Evolutionary conservation across 2,888 invertebrate genomes (phyloP).

Genomic region (Tanaodytes sp.): DNA sequence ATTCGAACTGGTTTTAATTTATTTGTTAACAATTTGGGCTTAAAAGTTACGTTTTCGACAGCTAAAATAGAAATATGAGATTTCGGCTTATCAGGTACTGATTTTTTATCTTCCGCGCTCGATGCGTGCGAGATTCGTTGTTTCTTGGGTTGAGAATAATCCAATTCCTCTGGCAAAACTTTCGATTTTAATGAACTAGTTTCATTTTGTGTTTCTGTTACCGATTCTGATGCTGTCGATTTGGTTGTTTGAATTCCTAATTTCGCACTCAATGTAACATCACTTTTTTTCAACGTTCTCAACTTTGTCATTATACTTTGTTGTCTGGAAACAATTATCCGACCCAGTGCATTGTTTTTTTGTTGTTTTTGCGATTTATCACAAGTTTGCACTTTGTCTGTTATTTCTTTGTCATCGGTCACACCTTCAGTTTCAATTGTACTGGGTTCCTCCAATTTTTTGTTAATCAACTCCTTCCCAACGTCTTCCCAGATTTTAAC

Average conservation of each 20-base stretch:
- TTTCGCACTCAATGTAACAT: neutral
- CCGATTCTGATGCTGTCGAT: neutral
- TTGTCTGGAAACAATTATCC: neutral
- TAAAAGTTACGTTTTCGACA: neutral
- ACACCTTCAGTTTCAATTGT: no score
- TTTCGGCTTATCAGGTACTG: neutral
- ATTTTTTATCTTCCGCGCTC: neutral
- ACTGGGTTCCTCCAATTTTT: no score
- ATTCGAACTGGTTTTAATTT: neutral
- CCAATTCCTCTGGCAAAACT: conserved; percentile 12
- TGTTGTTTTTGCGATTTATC: neutral
- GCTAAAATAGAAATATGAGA: conserved; percentile 20
- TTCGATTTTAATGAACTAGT: neutral
- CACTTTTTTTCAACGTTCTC: conserved; percentile 11
- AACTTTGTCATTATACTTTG: conserved; percentile 18
- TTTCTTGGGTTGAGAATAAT: conserved; percentile 25
- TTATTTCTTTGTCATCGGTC: no score
- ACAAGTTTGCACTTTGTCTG: neutral
- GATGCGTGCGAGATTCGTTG: conserved; percentile 20
- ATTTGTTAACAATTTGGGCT: neutral
- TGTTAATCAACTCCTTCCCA: no score
- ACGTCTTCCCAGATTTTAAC: no score
- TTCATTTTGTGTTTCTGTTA: neutral
- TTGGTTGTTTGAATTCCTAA: neutral
- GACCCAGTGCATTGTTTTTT: neutral